phyloP scores from a whole-genome alignment of 2,797 vertebrate genomes.

The Gorsachius magnificus region DNA sequence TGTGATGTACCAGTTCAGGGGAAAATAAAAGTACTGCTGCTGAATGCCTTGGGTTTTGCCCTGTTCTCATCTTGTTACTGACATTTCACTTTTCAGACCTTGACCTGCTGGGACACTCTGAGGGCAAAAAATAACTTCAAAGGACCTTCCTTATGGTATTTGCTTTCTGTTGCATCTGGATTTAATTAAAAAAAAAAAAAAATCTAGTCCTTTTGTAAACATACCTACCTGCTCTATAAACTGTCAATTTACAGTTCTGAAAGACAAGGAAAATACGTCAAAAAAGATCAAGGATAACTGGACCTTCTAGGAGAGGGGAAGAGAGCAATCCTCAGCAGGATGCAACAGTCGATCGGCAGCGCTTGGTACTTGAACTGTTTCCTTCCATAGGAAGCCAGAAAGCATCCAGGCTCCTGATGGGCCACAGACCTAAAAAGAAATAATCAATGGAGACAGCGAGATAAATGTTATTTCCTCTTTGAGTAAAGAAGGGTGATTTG shows the following conservation, averaged over 20 bases:
- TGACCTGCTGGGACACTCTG: background rate
- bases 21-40: background rate
- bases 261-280: background rate
- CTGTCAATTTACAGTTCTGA: background rate
- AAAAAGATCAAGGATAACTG: background rate
- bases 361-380: background rate
- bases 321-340: background rate
- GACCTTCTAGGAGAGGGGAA: background rate
- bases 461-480: background rate
- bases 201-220: background rate
- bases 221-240: background rate
- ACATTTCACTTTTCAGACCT: background rate
- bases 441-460: rapidly evolving
- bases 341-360: background rate
- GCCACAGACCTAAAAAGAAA: background rate
- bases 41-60: background rate
- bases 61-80: background rate
- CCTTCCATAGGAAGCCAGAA: background rate
- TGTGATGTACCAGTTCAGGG: background rate
- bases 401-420: background rate
- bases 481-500: background rate
- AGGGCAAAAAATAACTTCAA: background rate
- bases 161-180: background rate
- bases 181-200: background rate
- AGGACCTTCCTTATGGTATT: background rate